Evolutionary conservation across 2,797 vertebrate genomes (phyloP), one percentile per base, ranked within the genome.

Genomic region (Enteromius argenteus): DNA sequence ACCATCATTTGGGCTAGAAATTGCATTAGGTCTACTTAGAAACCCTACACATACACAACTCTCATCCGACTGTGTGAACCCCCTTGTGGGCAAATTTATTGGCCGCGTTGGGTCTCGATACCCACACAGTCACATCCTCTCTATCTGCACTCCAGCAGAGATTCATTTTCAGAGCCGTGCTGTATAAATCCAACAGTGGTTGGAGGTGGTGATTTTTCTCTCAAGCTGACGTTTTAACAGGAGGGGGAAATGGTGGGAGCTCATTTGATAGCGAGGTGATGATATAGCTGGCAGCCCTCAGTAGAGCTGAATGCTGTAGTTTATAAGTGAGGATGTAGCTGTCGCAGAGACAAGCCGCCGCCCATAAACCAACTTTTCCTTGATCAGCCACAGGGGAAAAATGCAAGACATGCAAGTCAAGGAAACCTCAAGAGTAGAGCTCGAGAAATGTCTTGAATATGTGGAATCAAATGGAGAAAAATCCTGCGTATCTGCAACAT

Each of bases 161-260:
- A 89, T 91, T 90, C 60, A 86, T 87, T 90, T 88, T 84, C 89
- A 87, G 79, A 90, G 87, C 80, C 83, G 1, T 87, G 68, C 77
- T 91, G 89, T 83, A 86, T 90, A 88, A 89, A 90, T 90, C 94
- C 91, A 93, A 83, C 89, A 83, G 86, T 91, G 90, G 90, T 92
- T 91, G 87, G 85, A 84, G 89, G 82, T 89, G 89, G 81, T 90
- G 89, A 93, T 95, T 92, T 92, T 93, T 93, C 88, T 92, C 93
- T 86, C 89, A 88, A 90, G 91, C 60, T 74, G 73, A 81, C 76
- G 77, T 83, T 81, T 71, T 83, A 78, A 76, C 91, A 87, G 86
- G 89, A 88, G 86, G 88, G 90, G 85, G 51, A 82, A 81, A 81
- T 82, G 71, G 80, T 51, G 88, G 90, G 86, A 89, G 86, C 88